Evolutionary conservation across 2,888 invertebrate genomes (phyloP).

Genomic region (Capitulum mitella): DNA sequence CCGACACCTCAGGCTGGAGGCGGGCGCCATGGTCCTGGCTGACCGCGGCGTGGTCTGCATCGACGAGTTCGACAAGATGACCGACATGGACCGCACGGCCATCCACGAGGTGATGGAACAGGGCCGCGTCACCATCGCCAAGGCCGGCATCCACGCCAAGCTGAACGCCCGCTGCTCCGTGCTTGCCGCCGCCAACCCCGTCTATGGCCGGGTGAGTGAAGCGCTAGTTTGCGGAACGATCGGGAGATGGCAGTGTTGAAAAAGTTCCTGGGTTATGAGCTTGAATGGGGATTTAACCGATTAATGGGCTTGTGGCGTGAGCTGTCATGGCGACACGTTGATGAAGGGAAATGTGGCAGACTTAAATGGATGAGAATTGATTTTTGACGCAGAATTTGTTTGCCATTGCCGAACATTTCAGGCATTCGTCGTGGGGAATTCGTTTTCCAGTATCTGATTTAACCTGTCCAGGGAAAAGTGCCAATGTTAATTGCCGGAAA

Average conservation of each 20-base stretch:
- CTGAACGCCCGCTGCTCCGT: constrained; percentile 96
- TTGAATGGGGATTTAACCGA: too few species aligned
- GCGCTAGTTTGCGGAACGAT: constrained; percentile 44
- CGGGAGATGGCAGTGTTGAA: constrained; percentile 27
- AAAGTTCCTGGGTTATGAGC: too few species aligned
- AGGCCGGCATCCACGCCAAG: constrained; percentile 95
- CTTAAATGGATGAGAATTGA: too few species aligned
- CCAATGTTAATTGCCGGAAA: too few species aligned
- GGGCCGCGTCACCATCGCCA: constrained; percentile 81
- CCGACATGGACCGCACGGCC: constrained; percentile 95
- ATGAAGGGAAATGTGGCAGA: too few species aligned
- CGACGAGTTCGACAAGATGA: constrained; percentile 99
- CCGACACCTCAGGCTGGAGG: constrained; percentile 61
- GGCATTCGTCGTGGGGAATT: too few species aligned
- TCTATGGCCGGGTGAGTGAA: constrained; percentile 64
- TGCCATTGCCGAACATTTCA: too few species aligned
- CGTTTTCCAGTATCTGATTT: too few species aligned
- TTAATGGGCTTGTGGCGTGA: too few species aligned
- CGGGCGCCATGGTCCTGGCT: constrained; percentile 99
- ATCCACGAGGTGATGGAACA: constrained; percentile 85
- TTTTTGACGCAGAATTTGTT: too few species aligned
- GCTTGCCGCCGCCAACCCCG: constrained; percentile 98
- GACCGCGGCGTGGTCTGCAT: constrained; percentile 95
- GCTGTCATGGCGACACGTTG: too few species aligned
- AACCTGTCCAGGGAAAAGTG: too few species aligned